Evolutionary conservation across 2,888 invertebrate species (phyloP).

Genomic region (Pterostichus madidus): DNA sequence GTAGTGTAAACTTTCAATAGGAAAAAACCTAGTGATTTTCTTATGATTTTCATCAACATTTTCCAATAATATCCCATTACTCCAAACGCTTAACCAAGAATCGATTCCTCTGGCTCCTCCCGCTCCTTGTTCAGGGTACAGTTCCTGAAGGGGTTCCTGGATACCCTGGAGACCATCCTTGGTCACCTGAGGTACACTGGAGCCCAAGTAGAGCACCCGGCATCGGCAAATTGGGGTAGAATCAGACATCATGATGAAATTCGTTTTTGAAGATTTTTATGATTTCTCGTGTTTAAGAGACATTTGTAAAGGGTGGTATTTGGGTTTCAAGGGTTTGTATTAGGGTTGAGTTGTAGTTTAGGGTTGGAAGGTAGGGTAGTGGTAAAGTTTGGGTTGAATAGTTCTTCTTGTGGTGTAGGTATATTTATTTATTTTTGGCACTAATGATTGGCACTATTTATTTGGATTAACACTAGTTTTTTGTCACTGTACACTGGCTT

Average conservation of each 20-base stretch:
- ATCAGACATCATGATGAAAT: conserved; percentile 75
- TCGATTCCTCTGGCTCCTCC: conserved; percentile 93
- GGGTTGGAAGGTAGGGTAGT: no score
- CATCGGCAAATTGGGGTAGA: conserved; percentile 98
- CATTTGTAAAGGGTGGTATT: neutral
- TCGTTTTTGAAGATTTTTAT: neutral
- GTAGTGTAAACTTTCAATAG: conserved; percentile 96
- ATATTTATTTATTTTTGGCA: no score
- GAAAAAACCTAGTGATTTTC: conserved; percentile 96
- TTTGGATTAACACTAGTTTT: no score
- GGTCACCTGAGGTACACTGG: conserved; percentile 97
- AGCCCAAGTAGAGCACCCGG: conserved; percentile 97
- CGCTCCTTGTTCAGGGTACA: conserved; percentile 97
- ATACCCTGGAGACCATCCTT: conserved; percentile 98
- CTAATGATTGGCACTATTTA: no score
- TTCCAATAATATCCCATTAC: conserved; percentile 95
- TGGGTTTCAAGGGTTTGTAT: no score
- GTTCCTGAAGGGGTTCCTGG: conserved; percentile 96
- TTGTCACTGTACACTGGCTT: no score
- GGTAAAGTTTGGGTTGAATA: no score
- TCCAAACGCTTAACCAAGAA: conserved; percentile 98
- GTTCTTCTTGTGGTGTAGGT: no score
- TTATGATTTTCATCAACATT: conserved; percentile 97
- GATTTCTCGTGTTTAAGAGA: neutral
- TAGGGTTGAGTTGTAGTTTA: no score